phyloP scores from a whole-genome alignment of 2,888 invertebrate genomes.

The Hoplodrina ambigua region DNA sequence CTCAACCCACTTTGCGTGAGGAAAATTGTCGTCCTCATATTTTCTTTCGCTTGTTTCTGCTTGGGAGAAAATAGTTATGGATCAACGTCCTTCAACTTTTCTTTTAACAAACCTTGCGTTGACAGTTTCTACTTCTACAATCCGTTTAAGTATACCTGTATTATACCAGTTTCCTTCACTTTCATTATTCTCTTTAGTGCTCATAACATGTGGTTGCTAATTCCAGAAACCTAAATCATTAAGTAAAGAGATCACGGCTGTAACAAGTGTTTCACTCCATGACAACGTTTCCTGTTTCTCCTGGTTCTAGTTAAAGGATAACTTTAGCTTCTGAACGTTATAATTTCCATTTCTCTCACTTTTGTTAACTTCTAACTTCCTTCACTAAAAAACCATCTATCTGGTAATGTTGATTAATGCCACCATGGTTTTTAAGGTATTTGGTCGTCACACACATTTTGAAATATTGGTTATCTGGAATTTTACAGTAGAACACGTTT shows the following conservation, averaged over 20 bases:
- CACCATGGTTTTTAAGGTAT: background rate
- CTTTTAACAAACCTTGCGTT: conserved; percentile 23
- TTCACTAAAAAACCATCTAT: background rate
- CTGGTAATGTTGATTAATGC: conserved; percentile 1
- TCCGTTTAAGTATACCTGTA: conserved; percentile 30
- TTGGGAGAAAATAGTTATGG: conserved; percentile 19
- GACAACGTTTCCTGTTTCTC: conserved; percentile 23
- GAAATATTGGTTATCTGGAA: background rate
- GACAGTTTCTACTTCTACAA: conserved; percentile 26
- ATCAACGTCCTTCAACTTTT: conserved; percentile 45
- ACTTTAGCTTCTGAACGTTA: background rate
- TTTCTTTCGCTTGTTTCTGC: conserved; percentile 8
- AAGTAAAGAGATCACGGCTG: conserved; percentile 29
- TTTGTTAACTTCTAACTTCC: background rate
- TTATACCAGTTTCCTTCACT: conserved; percentile 41
- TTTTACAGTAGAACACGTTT: background rate
- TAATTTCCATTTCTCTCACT: background rate
- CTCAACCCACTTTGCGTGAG: conserved; percentile 14
- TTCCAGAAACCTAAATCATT: conserved; percentile 45
- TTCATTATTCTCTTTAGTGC: conserved; percentile 37
- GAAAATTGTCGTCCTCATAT: conserved; percentile 13
- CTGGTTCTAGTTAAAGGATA: background rate
- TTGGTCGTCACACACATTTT: background rate
- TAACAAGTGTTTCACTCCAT: conserved; percentile 6
- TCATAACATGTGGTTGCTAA: conserved; percentile 38